These are phyloP conservation scores for Limenitis camilla DNA, from an alignment of 2,888 invertebrate species.

Conservation along the genomic window DNA sequence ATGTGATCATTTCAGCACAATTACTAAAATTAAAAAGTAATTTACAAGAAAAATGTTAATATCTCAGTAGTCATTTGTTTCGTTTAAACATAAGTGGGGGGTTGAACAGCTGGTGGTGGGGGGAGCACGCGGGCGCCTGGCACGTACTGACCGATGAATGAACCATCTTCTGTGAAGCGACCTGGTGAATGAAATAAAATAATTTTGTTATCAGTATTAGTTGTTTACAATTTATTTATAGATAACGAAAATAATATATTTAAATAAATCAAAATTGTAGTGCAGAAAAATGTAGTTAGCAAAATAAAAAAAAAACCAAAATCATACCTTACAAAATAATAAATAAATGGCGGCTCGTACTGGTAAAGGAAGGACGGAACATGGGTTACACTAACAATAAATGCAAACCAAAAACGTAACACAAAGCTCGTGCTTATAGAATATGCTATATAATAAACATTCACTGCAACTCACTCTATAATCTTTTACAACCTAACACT, in stretches of 20 bases:
- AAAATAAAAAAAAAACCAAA: conserved; percentile 30
- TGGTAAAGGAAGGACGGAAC: conserved; percentile 55
- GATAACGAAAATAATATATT: conserved; percentile 16
- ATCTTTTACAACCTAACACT: conserved; percentile 56
- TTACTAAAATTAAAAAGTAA: too few species aligned
- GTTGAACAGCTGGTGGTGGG: conserved; percentile 37
- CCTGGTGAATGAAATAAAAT: conserved; percentile 58
- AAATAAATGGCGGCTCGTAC: conserved; percentile 60
- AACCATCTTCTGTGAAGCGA: conserved; percentile 97
- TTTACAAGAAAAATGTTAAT: too few species aligned
- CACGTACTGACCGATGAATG: conserved; percentile 97
- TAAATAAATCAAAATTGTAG: conserved; percentile 5
- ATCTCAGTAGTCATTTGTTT: conserved; percentile 8
- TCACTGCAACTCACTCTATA: conserved; percentile 45
- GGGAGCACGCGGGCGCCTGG: conserved; percentile 82
- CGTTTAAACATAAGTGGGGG: conserved; percentile 30
- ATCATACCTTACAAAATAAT: conserved; percentile 60
- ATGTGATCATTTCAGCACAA: too few species aligned
- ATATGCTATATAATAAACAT: conserved; percentile 37
- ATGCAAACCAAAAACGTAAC: conserved; percentile 42
- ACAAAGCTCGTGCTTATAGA: conserved; percentile 38
- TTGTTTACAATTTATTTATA: too few species aligned
- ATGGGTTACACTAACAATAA: conserved; percentile 37
- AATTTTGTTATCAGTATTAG: background rate
- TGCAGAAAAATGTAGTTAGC: conserved; percentile 31